Conservation (phyloP, 2,797 vertebrate species). For the Gallirallus australis region DNA sequence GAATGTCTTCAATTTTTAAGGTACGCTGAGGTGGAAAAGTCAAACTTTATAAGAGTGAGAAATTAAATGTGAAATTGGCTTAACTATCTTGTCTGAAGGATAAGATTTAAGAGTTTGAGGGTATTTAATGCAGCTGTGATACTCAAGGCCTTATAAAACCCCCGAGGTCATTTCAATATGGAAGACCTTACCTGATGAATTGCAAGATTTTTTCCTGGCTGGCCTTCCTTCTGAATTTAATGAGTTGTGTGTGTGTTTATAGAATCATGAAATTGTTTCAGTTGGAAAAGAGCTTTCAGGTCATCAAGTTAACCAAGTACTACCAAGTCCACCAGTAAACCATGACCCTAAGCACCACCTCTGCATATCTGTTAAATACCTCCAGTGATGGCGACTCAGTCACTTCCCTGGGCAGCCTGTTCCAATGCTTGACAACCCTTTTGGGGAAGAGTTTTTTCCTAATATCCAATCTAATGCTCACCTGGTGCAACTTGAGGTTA, state of each 20-base stretch:
- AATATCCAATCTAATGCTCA: too few species aligned
- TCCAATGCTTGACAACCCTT: too few species aligned
- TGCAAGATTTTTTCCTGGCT: neutral
- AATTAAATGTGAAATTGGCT: conserved; percentile 24
- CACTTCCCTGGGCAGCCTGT: too few species aligned
- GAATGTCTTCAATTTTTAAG: conserved; percentile 35
- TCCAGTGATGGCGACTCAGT: too few species aligned
- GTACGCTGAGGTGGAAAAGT: conserved; percentile 20
- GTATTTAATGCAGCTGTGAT: neutral
- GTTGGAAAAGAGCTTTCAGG: too few species aligned
- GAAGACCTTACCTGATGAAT: neutral
- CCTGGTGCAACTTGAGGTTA: too few species aligned
- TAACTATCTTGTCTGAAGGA: neutral
- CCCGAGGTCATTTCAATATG: neutral
- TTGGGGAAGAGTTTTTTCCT: too few species aligned
- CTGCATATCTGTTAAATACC: too few species aligned
- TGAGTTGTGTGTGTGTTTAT: neutral
- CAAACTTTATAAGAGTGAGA: conserved; percentile 4
- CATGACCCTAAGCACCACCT: too few species aligned
- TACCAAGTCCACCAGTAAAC: too few species aligned
- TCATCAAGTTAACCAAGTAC: too few species aligned
- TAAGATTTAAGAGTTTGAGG: neutral
- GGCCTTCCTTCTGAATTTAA: neutral
- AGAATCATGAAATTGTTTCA: too few species aligned
- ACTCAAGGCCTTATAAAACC: neutral